phyloP scores from a whole-genome alignment of 2,888 invertebrate species.

The Ophion ventricosus region DNA sequence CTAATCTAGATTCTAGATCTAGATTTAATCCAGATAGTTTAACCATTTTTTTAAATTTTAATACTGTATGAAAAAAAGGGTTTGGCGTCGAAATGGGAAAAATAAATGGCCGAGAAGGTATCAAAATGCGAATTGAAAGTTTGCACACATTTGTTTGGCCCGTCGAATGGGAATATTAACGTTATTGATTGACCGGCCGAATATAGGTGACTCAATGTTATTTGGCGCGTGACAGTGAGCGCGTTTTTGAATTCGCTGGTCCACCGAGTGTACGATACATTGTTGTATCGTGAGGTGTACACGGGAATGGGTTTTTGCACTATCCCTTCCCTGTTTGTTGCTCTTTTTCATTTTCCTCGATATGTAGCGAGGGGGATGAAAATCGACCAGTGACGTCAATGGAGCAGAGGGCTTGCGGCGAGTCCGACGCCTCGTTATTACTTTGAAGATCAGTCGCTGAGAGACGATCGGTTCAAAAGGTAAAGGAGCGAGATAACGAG shows the following conservation, averaged over 20 bases:
- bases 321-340: slow-evolving; percentile 13
- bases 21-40: background rate
- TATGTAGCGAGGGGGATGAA: slow-evolving; percentile 53
- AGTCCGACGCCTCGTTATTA: slow-evolving; percentile 61
- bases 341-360: slow-evolving; percentile 21
- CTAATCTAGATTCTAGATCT: no score
- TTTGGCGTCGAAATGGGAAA: background rate
- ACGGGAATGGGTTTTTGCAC: slow-evolving; percentile 19
- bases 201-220: slow-evolving; percentile 20
- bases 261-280: background rate
- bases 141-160: background rate
- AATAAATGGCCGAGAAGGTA: background rate
- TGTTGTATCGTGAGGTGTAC: background rate
- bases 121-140: background rate
- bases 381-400: slow-evolving; percentile 71
- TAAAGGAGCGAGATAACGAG: slow-evolving; percentile 63
- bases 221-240: slow-evolving; percentile 34
- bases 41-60: background rate
- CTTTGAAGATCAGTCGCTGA: slow-evolving; percentile 72
- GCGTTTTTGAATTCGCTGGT: slow-evolving; percentile 28
- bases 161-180: slow-evolving; percentile 19
- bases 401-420: slow-evolving; percentile 70
- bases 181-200: slow-evolving; percentile 23
- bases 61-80: background rate
- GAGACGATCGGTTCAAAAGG: slow-evolving; percentile 71